Evolutionary conservation across 2,888 invertebrate genomes (phyloP), one percentile per base, ranked within the genome.

Genomic region (Galerucella pusilla): DNA sequence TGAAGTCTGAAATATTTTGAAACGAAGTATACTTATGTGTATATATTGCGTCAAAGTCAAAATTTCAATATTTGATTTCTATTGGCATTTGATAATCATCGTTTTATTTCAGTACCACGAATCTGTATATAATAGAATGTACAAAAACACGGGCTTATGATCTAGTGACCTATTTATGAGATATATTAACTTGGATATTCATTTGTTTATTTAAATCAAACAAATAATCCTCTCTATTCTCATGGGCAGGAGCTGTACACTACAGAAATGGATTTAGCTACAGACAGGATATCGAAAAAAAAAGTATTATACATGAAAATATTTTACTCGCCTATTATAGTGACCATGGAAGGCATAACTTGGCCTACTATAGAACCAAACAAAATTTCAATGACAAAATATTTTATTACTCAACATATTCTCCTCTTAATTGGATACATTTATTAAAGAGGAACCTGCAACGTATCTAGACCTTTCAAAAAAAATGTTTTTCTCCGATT

Each of bases 151-250:
- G 68, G 45, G 25, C 25, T 60, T 69, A 63, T 52, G 60, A 63
- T 63, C 63, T 46, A 70, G 61, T 70, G 70, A 70, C 70, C 70
- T 52, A 70, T 63, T 70, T 70, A 52, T 69, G 42, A 60, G 28
- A 46, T 45, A 35, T 64, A 70, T 49, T n/a, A 28, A 46, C 49
- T 61, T 63, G 61, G 52, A 70, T 70, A 61, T 68, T 42, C 68
- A 68, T 42, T 68, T 70, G 70, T 70, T 70, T 70, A 70, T 70
- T 63, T 63, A 63, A 70, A 70, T 70, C 63, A 70, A 61, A 63
- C 70, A 63, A 70, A 70, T 52, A 63, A 70, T 70, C 60, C 49
- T n/a, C 16, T 63, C 61, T 70, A 70, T 70, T 70, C 70, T 63
- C 70, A 61, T 61, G 70, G 49, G 35, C 54, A 45, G 20, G 35